A percentile compares a stretch with the other conserved stretches of the same genome.
Evolutionary conservation across 2,888 invertebrate species (phyloP).

Genomic region (Nomada fucata): DNA sequence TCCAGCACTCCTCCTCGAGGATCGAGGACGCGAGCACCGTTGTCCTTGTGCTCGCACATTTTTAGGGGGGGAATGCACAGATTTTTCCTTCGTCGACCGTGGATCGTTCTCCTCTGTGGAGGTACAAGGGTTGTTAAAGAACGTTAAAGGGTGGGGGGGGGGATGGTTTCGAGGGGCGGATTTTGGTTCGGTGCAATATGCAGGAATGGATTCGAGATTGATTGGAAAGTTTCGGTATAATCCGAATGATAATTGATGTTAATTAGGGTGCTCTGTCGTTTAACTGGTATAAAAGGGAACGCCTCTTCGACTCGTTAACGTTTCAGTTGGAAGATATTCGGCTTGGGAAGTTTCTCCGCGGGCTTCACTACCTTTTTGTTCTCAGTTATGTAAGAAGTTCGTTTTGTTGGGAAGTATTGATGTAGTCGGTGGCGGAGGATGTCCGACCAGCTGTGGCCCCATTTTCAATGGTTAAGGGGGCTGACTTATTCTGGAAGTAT

Average conservation of each 20-base stretch:
- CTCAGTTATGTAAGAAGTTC: conserved; percentile 39
- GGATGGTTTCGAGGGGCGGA: neutral
- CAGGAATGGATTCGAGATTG: neutral
- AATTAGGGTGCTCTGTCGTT: conserved; percentile 41
- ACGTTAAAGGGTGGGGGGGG: no score
- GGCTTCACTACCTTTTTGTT: conserved; percentile 31
- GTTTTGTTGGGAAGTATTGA: conserved; percentile 55
- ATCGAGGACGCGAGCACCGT: conserved; percentile 61
- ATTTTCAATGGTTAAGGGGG: conserved; percentile 48
- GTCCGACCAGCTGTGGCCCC: conserved; percentile 48
- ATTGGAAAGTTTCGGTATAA: conserved; percentile 6
- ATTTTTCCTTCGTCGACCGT: neutral
- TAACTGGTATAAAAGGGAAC: conserved; percentile 41
- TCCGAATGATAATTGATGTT: conserved; percentile 41
- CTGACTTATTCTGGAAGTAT: conserved; percentile 13
- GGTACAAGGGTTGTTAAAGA: no score
- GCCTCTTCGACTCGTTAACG: conserved; percentile 57
- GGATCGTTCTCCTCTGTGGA: neutral
- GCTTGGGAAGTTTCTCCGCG: conserved; percentile 44
- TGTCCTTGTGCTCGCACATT: conserved; percentile 33
- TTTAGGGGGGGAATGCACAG: neutral
- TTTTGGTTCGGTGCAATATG: neutral
- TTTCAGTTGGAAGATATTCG: conserved; percentile 54
- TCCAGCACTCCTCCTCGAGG: conserved; percentile 76
- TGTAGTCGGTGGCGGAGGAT: conserved; percentile 23